Evolutionary conservation across 2,113 vertebrate species (phyloP), one percentile per base, ranked within the genome.

Genomic region (Cranoglanis bouderius): DNA sequence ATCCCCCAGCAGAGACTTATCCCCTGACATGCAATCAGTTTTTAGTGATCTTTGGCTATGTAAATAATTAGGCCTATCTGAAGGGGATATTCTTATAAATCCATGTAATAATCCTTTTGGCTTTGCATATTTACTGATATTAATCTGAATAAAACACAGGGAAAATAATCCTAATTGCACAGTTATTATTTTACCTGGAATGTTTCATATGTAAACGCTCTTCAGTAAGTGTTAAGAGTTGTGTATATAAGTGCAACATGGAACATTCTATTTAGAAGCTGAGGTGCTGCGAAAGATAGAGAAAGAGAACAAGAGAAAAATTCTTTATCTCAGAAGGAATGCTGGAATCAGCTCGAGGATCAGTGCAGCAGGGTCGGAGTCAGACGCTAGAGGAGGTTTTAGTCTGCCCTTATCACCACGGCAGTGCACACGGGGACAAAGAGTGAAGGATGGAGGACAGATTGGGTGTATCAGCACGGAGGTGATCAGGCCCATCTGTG

Each of bases 401-500:
- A 90, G 63, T 85, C 19, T 67, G 78, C 49, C 82, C 89, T 87
- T 88, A 90, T 88, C 81, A 72, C 72, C 53, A 55, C 49, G 12
- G 80, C 59, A 24, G 74, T 80, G 49, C 78, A n/a, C 59, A n/a
- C 43, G 10, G 55, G 61, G 51, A 57, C 49, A 77, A 70, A 65
- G 63, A 61, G 82, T 43, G 19, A 67, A 55, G 38, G 72, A 51
- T 21, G 63, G 78, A 77, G 9, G 51, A 74, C 32, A 82, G 78
- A 29, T 32, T 74, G 67, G 24, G 83, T 19, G 59, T 29, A 51
- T 78, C 61, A 61, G 84, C 84, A 86, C 43, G 32, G 80, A 85
- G 57, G 43, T 85, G 87, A 63, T 87, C 49, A 70, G 81, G 61
- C 74, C 88, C 88, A 89, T 89, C 88, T 89, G 87, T 84, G 87